Percentiles rank a stretch among this genome's conserved stretches.
Conservation (phyloP, 2,888 invertebrate species). For the Linyphia triangularis region DNA sequence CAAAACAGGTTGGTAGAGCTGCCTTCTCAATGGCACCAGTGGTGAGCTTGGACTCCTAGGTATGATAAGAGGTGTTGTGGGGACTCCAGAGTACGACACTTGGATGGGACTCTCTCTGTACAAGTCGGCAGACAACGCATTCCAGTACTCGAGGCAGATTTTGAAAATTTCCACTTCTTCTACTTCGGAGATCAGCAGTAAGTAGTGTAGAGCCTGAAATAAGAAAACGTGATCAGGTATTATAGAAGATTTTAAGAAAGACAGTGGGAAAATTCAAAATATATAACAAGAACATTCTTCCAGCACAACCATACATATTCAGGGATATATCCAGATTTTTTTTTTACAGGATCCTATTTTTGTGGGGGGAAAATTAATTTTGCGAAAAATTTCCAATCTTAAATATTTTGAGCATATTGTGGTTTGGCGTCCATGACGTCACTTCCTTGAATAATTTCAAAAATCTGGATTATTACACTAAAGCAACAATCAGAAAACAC, state of each 20-base stretch:
- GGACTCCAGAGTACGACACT: conserved; percentile 75
- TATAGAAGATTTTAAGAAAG: background rate
- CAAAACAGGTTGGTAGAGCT: conserved; percentile 80
- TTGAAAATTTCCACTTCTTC: conserved; percentile 99
- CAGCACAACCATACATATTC: too few relatives aligned
- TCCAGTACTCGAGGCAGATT: conserved; percentile 99
- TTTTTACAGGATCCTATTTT: too few relatives aligned
- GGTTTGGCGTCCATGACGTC: too few relatives aligned
- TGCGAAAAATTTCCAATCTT: too few relatives aligned
- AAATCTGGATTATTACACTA: too few relatives aligned
- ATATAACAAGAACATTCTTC: background rate
- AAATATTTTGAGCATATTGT: too few relatives aligned
- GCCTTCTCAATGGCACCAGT: conserved; percentile 79
- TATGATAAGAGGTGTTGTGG: conserved; percentile 80
- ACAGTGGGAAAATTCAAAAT: background rate
- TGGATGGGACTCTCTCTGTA: conserved; percentile 89
- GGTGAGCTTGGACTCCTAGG: conserved; percentile 78
- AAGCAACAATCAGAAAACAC: too few relatives aligned
- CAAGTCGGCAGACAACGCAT: conserved; percentile 92
- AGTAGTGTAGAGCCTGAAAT: conserved; percentile 86
- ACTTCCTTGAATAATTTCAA: too few relatives aligned
- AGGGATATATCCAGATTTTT: too few relatives aligned
- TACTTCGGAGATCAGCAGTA: conserved; percentile 96
- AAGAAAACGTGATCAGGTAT: too few relatives aligned
- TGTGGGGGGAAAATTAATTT: too few relatives aligned